Percentiles rank a stretch among this genome's conserved stretches.
phyloP scores from a whole-genome alignment of 2,888 invertebrate genomes.

The Dione vanillae region DNA sequence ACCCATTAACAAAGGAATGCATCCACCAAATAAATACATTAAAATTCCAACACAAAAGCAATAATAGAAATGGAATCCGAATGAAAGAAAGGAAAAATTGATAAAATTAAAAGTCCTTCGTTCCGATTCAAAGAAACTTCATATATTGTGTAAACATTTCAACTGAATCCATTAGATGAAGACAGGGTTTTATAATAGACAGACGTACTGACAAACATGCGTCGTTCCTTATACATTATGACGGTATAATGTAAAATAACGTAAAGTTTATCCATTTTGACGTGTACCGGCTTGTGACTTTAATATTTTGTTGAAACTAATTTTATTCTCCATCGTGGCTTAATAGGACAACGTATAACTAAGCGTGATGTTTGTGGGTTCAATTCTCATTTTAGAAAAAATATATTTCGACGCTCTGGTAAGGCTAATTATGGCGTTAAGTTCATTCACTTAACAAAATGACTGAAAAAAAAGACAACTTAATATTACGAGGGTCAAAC shows the following conservation, averaged over 20 bases:
- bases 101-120: constrained; percentile 41
- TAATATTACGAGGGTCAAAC: too few species aligned
- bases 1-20: constrained; percentile 16
- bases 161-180: constrained; percentile 69
- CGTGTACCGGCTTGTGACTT: not conserved
- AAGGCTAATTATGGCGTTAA: too few species aligned
- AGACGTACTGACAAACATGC: constrained; percentile 64
- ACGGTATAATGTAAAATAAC: constrained; percentile 32
- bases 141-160: constrained; percentile 59
- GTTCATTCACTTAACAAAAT: too few species aligned
- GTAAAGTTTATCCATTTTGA: constrained; percentile 19
- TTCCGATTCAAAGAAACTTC: constrained; percentile 44
- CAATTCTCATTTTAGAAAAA: too few species aligned
- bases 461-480: too few species aligned
- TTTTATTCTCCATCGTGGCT: too few species aligned
- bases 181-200: constrained; percentile 57
- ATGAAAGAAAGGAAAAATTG: constrained; percentile 14
- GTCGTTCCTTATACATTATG: constrained; percentile 41
- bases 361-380: too few species aligned
- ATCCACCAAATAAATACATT: constrained; percentile 16
- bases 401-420: too few species aligned
- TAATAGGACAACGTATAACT: too few species aligned
- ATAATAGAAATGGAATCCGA: not conserved
- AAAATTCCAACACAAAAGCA: not conserved
- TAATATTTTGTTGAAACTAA: not conserved